Conservation (phyloP, 2,113 vertebrate species). For the Eolophus roseicapilla region DNA sequence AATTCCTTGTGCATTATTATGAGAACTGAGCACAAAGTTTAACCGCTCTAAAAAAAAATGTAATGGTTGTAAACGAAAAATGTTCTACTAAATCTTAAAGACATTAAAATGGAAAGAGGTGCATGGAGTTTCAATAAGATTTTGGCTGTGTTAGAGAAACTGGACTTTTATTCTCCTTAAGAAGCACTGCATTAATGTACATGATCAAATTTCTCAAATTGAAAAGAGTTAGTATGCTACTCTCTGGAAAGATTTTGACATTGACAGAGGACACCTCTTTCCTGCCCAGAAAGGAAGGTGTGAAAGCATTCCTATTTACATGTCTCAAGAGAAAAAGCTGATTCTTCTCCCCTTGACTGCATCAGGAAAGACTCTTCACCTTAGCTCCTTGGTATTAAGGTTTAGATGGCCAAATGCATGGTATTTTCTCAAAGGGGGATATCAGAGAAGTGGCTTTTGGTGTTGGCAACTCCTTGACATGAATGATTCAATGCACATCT, state of each 20-base stretch:
- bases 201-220: neutral
- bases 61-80: neutral
- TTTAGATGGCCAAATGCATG: neutral
- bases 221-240: neutral
- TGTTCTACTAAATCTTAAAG: neutral
- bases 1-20: neutral
- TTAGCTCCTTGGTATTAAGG: neutral
- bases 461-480: neutral
- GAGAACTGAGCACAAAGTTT: neutral
- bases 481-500: neutral
- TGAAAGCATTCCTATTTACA: neutral
- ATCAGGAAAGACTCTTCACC: neutral
- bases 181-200: neutral
- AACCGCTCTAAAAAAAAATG: neutral
- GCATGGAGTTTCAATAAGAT: neutral
- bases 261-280: neutral
- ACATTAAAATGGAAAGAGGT: neutral
- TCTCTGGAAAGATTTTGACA: neutral
- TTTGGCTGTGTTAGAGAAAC: neutral
- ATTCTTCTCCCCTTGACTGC: neutral
- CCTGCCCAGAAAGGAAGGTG: neutral
- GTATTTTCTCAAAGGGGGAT: fast-evolving
- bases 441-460: neutral
- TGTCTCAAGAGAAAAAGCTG: neutral
- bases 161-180: neutral